Conservation (phyloP, 2,888 invertebrate genomes). For the Andrena praecox region DNA sequence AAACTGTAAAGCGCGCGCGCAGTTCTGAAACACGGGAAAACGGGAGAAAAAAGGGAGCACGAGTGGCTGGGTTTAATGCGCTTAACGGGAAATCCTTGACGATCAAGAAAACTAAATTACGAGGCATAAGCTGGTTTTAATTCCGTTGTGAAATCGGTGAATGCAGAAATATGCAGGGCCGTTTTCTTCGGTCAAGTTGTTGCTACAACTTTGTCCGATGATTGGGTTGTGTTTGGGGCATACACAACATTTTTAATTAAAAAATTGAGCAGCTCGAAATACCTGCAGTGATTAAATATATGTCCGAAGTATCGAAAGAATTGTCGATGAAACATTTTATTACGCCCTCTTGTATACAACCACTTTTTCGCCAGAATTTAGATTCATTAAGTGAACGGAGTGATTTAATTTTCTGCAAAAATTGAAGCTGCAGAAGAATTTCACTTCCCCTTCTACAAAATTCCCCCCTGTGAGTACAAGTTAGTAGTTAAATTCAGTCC, state of each 20-base stretch:
- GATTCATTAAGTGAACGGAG: neutral
- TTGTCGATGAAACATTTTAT: neutral
- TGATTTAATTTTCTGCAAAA: too few relatives aligned
- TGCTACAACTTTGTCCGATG: neutral
- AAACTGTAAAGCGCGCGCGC: slow-evolving; percentile 18
- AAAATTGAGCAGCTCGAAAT: neutral
- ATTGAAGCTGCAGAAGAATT: too few relatives aligned
- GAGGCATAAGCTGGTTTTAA: neutral
- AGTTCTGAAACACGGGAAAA: slow-evolving; percentile 25
- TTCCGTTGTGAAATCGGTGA: neutral
- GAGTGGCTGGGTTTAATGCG: slow-evolving; percentile 11
- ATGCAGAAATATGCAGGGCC: neutral
- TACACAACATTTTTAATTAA: slow-evolving; percentile 18
- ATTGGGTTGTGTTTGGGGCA: neutral
- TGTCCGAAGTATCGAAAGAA: neutral
- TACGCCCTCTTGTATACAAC: neutral
- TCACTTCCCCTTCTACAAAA: too few relatives aligned
- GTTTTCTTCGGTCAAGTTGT: neutral
- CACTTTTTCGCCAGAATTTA: neutral
- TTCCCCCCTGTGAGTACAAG: too few relatives aligned
- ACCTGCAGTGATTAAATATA: neutral
- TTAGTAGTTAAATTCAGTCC: too few relatives aligned
- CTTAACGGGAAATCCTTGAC: neutral
- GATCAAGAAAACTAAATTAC: slow-evolving; percentile 15
- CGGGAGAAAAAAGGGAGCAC: slow-evolving; percentile 2